These are phyloP conservation scores for Champsocephalus esox DNA, from an alignment of 2,797 vertebrate genomes.

Conservation along the genomic window DNA sequence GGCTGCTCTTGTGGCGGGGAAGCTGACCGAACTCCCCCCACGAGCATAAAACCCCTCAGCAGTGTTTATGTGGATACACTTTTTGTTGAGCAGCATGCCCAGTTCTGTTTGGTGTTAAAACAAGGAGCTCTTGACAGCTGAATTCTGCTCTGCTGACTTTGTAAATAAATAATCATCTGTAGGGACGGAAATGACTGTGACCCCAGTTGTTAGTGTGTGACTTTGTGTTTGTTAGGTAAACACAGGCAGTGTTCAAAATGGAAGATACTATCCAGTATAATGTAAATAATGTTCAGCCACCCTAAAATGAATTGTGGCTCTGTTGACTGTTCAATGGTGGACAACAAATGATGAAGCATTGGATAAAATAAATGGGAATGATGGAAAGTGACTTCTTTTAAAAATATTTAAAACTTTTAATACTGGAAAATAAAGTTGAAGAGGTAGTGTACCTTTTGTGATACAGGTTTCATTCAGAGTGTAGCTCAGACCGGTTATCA, in stretches of 20 bases:
- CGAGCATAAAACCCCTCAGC: conserved; percentile 12
- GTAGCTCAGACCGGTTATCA: too few species aligned
- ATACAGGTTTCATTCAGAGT: too few species aligned
- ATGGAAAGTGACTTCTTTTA: too few species aligned
- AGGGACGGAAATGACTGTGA: conserved; percentile 50
- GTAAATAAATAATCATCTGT: conserved; percentile 63
- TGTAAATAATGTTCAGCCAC: too few species aligned
- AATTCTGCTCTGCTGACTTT: conserved; percentile 38
- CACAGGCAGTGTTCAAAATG: background rate
- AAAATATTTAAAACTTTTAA: too few species aligned
- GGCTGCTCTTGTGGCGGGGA: conserved; percentile 47
- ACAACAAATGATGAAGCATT: too few species aligned
- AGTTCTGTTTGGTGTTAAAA: conserved; percentile 51
- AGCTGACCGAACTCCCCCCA: conserved; percentile 32
- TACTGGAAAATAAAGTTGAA: too few species aligned
- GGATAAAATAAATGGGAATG: too few species aligned
- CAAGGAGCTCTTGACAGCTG: conserved; percentile 42
- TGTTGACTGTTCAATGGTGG: too few species aligned
- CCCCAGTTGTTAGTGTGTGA: background rate
- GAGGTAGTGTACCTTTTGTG: too few species aligned
- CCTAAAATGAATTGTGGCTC: too few species aligned
- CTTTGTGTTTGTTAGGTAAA: background rate
- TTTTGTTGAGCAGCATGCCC: conserved; percentile 16
- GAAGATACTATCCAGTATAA: too few species aligned
- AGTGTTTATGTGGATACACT: conserved; percentile 31